Conservation (phyloP, 1,140 invertebrate species). For the Heterodera carotae region DNA sequence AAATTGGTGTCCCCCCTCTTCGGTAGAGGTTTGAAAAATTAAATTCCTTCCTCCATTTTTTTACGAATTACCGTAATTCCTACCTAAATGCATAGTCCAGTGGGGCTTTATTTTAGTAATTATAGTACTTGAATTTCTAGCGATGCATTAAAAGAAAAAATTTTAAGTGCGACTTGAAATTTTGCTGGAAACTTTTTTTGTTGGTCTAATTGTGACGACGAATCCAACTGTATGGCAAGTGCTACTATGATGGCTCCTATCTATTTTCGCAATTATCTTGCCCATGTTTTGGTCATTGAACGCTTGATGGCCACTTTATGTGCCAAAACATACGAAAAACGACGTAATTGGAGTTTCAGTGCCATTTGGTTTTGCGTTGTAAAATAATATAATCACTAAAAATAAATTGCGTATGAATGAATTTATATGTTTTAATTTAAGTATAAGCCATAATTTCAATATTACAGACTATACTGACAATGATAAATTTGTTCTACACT, state of each 20-base stretch:
- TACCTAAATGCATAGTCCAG: no score
- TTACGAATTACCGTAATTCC: no score
- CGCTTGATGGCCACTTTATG: slow-evolving; percentile 9
- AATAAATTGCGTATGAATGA: no score
- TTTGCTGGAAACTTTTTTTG: neutral
- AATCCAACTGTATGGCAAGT: neutral
- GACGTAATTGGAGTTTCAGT: neutral
- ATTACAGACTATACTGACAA: neutral
- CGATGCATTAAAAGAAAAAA: neutral
- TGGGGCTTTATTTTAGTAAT: no score
- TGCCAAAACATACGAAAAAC: neutral
- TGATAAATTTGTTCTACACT: neutral
- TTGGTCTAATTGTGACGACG: neutral
- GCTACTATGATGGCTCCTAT: neutral
- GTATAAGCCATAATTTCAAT: no score
- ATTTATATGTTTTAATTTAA: no score
- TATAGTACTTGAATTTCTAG: no score
- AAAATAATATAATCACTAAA: neutral
- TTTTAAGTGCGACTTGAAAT: neutral
- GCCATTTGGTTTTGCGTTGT: neutral
- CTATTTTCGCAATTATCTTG: slow-evolving; percentile 15
- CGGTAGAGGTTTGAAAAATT: no score
- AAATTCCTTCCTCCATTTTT: no score
- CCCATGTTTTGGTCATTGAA: slow-evolving; percentile 22
- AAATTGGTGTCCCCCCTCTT: no score